Percentiles rank a stretch among this genome's conserved stretches.
phyloP scores from a whole-genome alignment of 2,113 vertebrate genomes.

The Epinephelus lanceolatus region DNA sequence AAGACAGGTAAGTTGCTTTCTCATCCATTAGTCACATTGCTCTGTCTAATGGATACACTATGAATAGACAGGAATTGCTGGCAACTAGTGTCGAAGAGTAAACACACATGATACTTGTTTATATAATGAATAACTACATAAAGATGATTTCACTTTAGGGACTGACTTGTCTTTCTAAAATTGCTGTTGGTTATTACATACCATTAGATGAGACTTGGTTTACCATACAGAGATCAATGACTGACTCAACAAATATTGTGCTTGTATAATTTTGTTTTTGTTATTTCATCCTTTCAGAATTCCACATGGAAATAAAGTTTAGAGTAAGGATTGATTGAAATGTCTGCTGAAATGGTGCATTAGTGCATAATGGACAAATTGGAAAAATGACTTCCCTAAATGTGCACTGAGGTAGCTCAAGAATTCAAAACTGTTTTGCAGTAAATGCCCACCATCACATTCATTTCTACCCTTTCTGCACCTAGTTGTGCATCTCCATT shows the following conservation, averaged over 20 bases:
- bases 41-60: slow-evolving; percentile 54
- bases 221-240: background rate
- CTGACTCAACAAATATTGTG: background rate
- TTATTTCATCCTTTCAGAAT: background rate
- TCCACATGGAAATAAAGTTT: background rate
- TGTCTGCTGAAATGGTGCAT: background rate
- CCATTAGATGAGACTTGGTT: background rate
- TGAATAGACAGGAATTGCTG: slow-evolving; percentile 36
- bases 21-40: slow-evolving; percentile 55
- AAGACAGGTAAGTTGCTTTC: slow-evolving; percentile 47
- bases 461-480: background rate
- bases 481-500: no score
- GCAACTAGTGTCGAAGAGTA: slow-evolving; percentile 9
- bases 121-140: slow-evolving; percentile 18
- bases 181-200: background rate
- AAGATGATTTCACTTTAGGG: background rate
- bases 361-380: background rate
- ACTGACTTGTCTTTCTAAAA: background rate
- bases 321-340: background rate
- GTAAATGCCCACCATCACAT: background rate
- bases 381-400: background rate
- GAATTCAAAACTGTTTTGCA: background rate
- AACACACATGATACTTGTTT: slow-evolving; percentile 22
- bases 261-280: background rate
- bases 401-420: background rate